Base-by-base conservation (phyloP, 2,888 invertebrate species). In the Druceiella hillmani region DNA sequence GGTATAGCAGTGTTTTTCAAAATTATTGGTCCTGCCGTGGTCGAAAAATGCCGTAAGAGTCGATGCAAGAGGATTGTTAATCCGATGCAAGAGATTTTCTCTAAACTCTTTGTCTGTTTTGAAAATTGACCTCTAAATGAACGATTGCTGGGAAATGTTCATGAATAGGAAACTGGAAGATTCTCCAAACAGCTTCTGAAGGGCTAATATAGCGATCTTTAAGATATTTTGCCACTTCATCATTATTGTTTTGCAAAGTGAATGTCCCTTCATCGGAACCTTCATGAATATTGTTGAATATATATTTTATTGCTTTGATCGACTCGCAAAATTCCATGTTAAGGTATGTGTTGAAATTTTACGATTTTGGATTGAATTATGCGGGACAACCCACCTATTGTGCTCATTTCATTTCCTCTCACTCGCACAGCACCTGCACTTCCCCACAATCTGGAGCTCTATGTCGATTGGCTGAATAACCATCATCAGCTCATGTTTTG, bases 221-320 rank as follows among this genome's bases (percentile, higher is more conserved):
- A 35, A 36, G 31, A 40, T 49, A 45, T 31, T 40, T 42, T 40
- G 40, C 40, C 15, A 47, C 46, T 42, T 49, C 40, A 31, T 49
- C 37, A 24, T 46, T 46, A 14, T 20, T 22, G 37, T 26, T 44
- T 40, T 39, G 27, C n/a, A 48, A 25, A 1, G 33, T 26, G 39
- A 46, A 38, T 16, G 38, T 39, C 7, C 41, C 45, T 36, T 39
- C 36, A 32, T 40, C 40, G 33, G 30, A 38, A 26, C 45, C 43
- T 43, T 43, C 39, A 36, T 43, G 24, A 17, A 43, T 40, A 45
- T 60, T 59, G 40, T 57, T 59, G 39, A 54, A 55, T 43, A 61
- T 50, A 33, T 58, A 58, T 50, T 58, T 58, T 17, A 58, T 56
- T 1, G 50, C 46, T 40, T 59, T 58, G 1, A 62, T 55, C 0